phyloP scores from a whole-genome alignment of 2,888 invertebrate genomes.

The Lasioglossum pauxillum region DNA sequence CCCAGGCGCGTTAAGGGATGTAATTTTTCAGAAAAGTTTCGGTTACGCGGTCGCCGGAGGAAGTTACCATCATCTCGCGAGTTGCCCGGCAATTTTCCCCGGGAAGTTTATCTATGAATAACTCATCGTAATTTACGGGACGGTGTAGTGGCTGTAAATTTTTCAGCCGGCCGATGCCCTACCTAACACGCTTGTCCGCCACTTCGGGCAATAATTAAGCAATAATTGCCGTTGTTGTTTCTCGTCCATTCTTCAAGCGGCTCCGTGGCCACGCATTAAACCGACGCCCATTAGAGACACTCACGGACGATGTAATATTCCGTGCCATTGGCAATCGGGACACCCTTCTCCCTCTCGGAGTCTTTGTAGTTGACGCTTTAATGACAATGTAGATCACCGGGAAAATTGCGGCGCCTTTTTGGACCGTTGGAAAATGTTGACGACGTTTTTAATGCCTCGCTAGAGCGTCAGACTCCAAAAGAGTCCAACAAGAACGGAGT shows the following conservation, averaged over 20 bases:
- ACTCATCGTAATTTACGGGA: slow-evolving; percentile 47
- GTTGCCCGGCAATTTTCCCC: slow-evolving; percentile 40
- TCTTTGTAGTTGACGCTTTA: background rate
- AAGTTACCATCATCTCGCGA: slow-evolving; percentile 36
- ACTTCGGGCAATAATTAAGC: slow-evolving; percentile 45
- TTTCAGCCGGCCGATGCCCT: slow-evolving; percentile 10
- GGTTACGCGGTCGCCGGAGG: slow-evolving; percentile 23
- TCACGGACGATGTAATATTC: background rate
- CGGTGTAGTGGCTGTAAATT: slow-evolving; percentile 8
- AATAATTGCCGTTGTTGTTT: slow-evolving; percentile 32
- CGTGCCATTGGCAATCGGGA: background rate
- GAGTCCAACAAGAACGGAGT: background rate
- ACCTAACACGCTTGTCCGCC: background rate
- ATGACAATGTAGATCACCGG: background rate
- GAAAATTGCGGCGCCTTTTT: background rate
- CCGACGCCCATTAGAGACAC: background rate
- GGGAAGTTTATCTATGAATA: slow-evolving; percentile 54
- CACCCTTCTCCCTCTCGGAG: background rate
- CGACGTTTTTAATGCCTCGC: background rate
- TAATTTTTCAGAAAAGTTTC: slow-evolving; percentile 50
- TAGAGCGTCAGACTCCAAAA: background rate
- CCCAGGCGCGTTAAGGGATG: slow-evolving; percentile 21
- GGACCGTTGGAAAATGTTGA: background rate
- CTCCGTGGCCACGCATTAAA: background rate
- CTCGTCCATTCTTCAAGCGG: slow-evolving; percentile 8